Percentiles rank a stretch among this genome's conserved stretches.
Evolutionary conservation across 2,888 invertebrate species (phyloP).

Genomic region (Spodoptera littoralis): DNA sequence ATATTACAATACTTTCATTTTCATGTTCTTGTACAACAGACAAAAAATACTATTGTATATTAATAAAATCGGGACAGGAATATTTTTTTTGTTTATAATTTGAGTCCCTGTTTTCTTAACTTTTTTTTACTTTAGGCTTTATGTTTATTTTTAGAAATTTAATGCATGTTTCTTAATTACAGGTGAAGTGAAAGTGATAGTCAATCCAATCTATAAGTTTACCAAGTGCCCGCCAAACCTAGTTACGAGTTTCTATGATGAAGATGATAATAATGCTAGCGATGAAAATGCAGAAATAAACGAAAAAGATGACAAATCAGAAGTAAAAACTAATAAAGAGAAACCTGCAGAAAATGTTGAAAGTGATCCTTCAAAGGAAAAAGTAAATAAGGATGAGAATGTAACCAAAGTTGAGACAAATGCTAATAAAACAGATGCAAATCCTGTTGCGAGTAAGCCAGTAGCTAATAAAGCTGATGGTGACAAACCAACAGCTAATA

Average conservation of each 20-base stretch:
- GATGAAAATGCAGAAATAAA: conserved; percentile 18
- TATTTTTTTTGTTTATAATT: no score
- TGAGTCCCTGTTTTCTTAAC: no score
- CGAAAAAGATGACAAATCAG: conserved; percentile 16
- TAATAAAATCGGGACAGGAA: no score
- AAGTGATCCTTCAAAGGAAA: neutral
- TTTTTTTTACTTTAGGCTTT: no score
- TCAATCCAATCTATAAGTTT: conserved; percentile 74
- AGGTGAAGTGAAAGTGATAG: conserved; percentile 71
- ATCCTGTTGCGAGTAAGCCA: conserved; percentile 6
- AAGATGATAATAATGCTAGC: conserved; percentile 21
- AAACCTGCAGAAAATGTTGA: neutral
- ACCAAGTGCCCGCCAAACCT: conserved; percentile 70
- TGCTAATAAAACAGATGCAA: conserved; percentile 11
- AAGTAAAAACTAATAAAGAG: conserved; percentile 9
- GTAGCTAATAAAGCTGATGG: neutral
- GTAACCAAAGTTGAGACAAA: conserved; percentile 3
- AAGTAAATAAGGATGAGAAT: neutral
- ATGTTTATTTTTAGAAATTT: no score
- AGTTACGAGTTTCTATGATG: conserved; percentile 61
- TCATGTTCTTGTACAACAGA: no score
- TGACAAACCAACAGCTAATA: neutral
- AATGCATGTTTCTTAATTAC: conserved; percentile 44
- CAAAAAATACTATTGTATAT: no score
- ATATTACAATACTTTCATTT: no score